These are phyloP conservation scores for Notocelia uddmanniana DNA, from an alignment of 2,888 invertebrate genomes.

Conservation along the genomic window DNA sequence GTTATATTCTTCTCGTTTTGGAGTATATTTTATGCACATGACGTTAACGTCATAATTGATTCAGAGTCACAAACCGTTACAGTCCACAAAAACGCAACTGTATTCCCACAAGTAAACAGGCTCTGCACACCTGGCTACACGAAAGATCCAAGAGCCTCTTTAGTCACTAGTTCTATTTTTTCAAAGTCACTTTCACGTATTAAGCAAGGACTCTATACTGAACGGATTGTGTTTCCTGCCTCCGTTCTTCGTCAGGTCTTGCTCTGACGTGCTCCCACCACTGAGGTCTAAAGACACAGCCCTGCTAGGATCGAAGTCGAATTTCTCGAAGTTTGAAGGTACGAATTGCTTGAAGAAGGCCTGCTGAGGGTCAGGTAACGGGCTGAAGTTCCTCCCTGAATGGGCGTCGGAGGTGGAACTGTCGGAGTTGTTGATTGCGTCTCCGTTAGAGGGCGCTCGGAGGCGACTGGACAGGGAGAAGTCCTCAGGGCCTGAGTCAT, in stretches of 20 bases:
- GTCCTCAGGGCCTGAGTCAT: constrained; percentile 88
- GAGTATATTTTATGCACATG: neutral
- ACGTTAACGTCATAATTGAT: constrained; percentile 2
- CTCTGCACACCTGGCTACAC: constrained; percentile 47
- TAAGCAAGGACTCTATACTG: constrained; percentile 95
- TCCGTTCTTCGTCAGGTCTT: constrained; percentile 82
- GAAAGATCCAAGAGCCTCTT: constrained; percentile 69
- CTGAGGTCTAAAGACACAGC: constrained; percentile 82
- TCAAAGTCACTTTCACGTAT: constrained; percentile 86
- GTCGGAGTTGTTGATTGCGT: constrained; percentile 87
- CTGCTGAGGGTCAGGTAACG: constrained; percentile 77
- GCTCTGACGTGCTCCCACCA: constrained; percentile 74
- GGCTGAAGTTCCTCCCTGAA: constrained; percentile 79
- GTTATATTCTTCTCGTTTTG: constrained; percentile 6
- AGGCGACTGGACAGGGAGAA: constrained; percentile 86
- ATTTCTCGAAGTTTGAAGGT: constrained; percentile 77
- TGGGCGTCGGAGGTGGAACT: constrained; percentile 82
- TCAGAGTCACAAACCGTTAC: constrained; percentile 2
- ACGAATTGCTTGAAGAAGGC: constrained; percentile 80
- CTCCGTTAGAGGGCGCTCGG: constrained; percentile 85
- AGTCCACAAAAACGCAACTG: constrained; percentile 8
- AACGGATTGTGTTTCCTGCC: constrained; percentile 92
- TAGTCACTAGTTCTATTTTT: constrained; percentile 56
- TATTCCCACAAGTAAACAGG: constrained; percentile 18
- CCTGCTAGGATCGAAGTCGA: constrained; percentile 81